Percentiles rank a stretch among this genome's conserved stretches.
phyloP scores from a whole-genome alignment of 2,888 invertebrate species.

The Allolobophora icterica region DNA sequence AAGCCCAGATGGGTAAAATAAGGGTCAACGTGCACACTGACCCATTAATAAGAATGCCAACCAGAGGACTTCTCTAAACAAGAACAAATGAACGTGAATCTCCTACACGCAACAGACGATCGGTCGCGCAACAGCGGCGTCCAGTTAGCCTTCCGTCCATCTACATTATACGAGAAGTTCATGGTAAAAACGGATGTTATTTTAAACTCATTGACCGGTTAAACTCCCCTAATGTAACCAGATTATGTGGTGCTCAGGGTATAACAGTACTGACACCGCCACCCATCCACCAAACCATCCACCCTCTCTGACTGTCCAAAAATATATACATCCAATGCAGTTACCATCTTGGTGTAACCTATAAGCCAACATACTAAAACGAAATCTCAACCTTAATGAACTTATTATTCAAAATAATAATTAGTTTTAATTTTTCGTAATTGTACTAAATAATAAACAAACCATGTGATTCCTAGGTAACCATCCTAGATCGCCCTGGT shows the following conservation, averaged over 20 bases:
- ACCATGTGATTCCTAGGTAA: no score
- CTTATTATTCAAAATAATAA: not conserved
- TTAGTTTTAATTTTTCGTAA: not conserved
- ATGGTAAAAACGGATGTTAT: not conserved
- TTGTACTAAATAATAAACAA: no score
- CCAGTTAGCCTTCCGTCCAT: not conserved
- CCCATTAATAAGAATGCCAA: not conserved
- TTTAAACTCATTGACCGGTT: slow-evolving; percentile 17
- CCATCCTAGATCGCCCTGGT: no score
- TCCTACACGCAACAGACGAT: not conserved
- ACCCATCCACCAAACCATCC: not conserved
- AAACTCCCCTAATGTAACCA: slow-evolving; percentile 1
- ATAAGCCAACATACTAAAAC: not conserved
- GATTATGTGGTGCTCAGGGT: not conserved
- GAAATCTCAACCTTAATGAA: not conserved
- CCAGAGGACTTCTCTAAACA: not conserved
- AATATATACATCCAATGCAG: not conserved
- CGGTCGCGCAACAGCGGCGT: not conserved
- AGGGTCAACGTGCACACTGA: not conserved
- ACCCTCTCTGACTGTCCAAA: not conserved
- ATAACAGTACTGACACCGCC: not conserved
- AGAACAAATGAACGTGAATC: not conserved
- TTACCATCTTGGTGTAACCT: not conserved
- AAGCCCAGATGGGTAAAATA: not conserved
- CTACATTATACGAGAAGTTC: not conserved